Evolutionary conservation across 1,140 invertebrate species (phyloP), one percentile per base, ranked within the genome.

Genomic region (Rhopalosiphum maidis): DNA sequence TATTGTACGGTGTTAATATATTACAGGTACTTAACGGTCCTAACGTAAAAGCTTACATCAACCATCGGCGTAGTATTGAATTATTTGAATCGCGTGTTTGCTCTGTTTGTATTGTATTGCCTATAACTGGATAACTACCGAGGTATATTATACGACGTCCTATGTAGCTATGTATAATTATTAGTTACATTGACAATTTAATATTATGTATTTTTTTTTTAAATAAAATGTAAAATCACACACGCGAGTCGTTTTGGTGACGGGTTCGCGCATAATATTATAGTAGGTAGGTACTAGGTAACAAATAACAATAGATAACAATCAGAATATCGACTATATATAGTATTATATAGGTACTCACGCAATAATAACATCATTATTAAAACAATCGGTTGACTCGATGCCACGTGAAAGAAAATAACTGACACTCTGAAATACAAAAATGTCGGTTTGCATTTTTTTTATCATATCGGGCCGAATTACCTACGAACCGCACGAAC

Each of bases 401-500:
- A 68, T 68, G 11, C 18, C 30, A 2, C 4, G 25, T 15, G 60
- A 68, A 18, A 68, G 60, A 68, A 68, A n/a, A 68, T 3, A 30
- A 68, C 15, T n/a, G 60, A 68, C 8, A 68, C 60, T 60, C 23
- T 30, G 60, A n/a, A 9, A 15, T 9, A 68, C 25, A 22, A 68
- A 68, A 68, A 68, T 68, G 0, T 68, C 11, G 9, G 30, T 68
- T 68, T 68, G 25, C 15, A 37, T n/a, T 68, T 68, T n/a, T 30
- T 5, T 1, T 15, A 68, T n/a, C n/a, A 68, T 4, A n/a, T 11
- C 11, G 0, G 23, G 8, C 2, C 9, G 1, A 30, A 9, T 7
- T 55, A 55, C 22, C 23, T 8, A 55, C 6, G 0, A 22, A 55
- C 54, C 30, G 55, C 30, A 60, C 55, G 21, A 60, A 30, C 7